Evolutionary conservation across 1,140 invertebrate species (phyloP).

Genomic region (Trichoplusia ni): DNA sequence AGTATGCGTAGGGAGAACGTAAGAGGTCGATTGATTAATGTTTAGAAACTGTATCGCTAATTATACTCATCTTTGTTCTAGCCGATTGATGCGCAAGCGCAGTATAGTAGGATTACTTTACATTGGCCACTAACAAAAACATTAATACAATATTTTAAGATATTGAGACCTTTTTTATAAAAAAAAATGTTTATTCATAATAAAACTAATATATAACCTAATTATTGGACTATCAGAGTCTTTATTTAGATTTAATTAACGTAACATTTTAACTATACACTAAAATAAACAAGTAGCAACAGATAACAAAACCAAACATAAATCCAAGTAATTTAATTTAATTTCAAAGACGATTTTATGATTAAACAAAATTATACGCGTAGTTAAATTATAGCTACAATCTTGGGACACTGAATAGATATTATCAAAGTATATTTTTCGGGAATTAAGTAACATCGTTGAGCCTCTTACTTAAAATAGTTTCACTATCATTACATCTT

Average conservation of each 20-base stretch:
- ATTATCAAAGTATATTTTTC: not conserved
- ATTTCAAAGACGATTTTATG: constrained; percentile 1
- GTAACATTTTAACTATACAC: too few species aligned
- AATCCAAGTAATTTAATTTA: not conserved
- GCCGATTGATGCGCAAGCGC: not conserved
- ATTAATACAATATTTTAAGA: too few species aligned
- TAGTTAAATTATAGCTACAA: not conserved
- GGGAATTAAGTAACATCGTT: not conserved
- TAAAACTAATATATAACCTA: too few species aligned
- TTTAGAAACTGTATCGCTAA: constrained; percentile 4
- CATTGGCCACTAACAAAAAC: not conserved
- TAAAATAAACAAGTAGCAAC: not conserved
- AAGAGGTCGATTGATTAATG: constrained; percentile 20
- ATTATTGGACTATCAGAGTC: too few species aligned
- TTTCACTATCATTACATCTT: constrained; percentile 21
- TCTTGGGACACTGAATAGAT: constrained; percentile 3
- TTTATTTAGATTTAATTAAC: too few species aligned
- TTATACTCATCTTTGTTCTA: constrained; percentile 23
- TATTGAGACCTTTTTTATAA: too few species aligned
- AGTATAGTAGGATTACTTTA: not conserved
- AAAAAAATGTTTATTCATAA: too few species aligned
- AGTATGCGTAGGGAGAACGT: not conserved
- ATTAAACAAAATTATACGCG: constrained; percentile 13
- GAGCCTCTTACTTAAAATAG: constrained; percentile 16
- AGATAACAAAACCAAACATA: not conserved